Evolutionary conservation across 2,797 vertebrate species (phyloP), one percentile per base, ranked within the genome.

Genomic region (Neopelma chrysocephalum): DNA sequence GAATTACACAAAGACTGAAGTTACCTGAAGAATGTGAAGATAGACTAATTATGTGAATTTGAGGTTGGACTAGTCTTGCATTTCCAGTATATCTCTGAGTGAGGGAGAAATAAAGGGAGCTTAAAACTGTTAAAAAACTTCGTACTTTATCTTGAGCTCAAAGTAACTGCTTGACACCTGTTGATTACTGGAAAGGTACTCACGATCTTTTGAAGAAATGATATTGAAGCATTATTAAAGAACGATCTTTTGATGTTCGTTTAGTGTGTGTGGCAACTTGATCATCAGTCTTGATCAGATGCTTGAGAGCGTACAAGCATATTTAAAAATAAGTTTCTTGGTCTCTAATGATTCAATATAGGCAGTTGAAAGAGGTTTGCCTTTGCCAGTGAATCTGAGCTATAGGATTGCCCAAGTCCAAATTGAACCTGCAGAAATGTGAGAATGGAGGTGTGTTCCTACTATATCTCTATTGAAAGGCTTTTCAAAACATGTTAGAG

Each of bases 1-100:
- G 34, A 79, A 32, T 78, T 89, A 27, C 11, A 25, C 17, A 18
- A 54, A 61, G 15, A 56, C 12, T 0, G 0, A 36, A 60, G 0
- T 50, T 86, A 15, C 0, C 26, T 62, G 51, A 82, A 26, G 38
- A 76, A 58, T 48, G 14, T 32, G n/a, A 15, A 43, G 11, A 36
- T 61, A 43, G 56, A 47, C 15, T 79, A 29, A 31, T 71, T 14
- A 27, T 71, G 21, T 34, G 58, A 62, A 62, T 87, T 65, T 65
- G 45, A 54, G n/a, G 10, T 23, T 84, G 13, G 13, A 15, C 82
- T 65, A 81, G 20, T 58, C 38, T 75, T 72, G 50, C 17, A 21
- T 87, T 92, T 75, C 4, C 34, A 45, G 29, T 60, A 10, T 66
- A 9, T 50, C 11, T 70, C 78, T 31, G 25, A 54, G 11, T 36